These are phyloP conservation scores for Lota lota DNA, from an alignment of 2,113 vertebrate genomes.

Conservation along the genomic window DNA sequence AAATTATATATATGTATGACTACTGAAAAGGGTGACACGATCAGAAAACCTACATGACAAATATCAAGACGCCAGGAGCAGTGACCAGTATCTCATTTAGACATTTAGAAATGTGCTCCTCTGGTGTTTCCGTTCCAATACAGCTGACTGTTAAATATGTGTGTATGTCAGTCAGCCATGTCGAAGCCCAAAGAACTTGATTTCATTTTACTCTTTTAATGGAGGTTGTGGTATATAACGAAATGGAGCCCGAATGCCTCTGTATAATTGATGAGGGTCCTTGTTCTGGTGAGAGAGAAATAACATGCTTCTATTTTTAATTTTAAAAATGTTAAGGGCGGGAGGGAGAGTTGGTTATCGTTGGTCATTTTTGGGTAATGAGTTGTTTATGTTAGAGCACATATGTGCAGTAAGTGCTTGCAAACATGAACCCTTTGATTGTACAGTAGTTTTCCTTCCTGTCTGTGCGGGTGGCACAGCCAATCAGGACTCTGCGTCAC, in stretches of 20 bases:
- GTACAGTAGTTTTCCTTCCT: slow-evolving; percentile 76
- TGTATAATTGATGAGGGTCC: slow-evolving; percentile 67
- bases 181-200: slow-evolving; percentile 80
- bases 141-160: slow-evolving; percentile 76
- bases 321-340: slow-evolving; percentile 49
- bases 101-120: slow-evolving; percentile 64
- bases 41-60: slow-evolving; percentile 60
- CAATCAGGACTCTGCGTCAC: slow-evolving; percentile 65
- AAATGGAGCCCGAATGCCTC: slow-evolving; percentile 70
- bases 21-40: slow-evolving; percentile 47
- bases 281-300: slow-evolving; percentile 62
- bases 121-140: slow-evolving; percentile 64
- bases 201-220: slow-evolving; percentile 71
- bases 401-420: slow-evolving; percentile 83
- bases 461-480: slow-evolving; percentile 70
- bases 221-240: slow-evolving; percentile 59
- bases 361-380: slow-evolving; percentile 71
- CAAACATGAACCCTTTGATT: slow-evolving; percentile 77
- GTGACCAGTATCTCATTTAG: slow-evolving; percentile 63
- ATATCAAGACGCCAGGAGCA: slow-evolving; percentile 58
- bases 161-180: slow-evolving; percentile 74
- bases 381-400: slow-evolving; percentile 73
- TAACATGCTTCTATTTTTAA: slow-evolving; percentile 39
- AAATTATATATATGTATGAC: slow-evolving; percentile 57
- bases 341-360: slow-evolving; percentile 48